phyloP scores from a whole-genome alignment of 1,140 invertebrate genomes.

The Diuraphis noxia region DNA sequence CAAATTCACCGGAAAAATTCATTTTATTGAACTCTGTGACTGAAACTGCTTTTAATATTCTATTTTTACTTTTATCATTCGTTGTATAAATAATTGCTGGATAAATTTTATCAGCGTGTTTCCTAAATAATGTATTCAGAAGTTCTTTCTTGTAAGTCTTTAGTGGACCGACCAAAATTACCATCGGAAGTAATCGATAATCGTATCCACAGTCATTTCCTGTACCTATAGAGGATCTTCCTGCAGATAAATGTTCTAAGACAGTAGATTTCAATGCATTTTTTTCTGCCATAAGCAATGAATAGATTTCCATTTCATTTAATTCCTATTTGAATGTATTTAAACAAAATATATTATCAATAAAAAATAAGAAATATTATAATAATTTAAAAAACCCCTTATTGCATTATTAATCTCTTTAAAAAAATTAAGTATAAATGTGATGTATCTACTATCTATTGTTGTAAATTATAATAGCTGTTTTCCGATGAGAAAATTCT shows the following conservation, averaged over 20 bases:
- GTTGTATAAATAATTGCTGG: slow-evolving; percentile 21
- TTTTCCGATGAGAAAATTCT: not conserved
- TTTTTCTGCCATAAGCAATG: slow-evolving; percentile 27
- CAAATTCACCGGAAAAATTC: not conserved
- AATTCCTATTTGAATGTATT: not conserved
- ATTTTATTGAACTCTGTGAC: not conserved
- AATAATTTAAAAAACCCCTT: too few relatives aligned
- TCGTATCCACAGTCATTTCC: not conserved
- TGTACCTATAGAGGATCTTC: not conserved
- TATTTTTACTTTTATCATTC: not conserved
- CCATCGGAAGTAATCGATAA: not conserved
- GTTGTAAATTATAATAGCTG: too few relatives aligned
- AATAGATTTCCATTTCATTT: not conserved
- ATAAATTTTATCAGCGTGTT: slow-evolving; percentile 13
- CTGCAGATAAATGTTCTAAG: slow-evolving; percentile 19
- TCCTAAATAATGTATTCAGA: not conserved
- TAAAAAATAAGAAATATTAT: too few relatives aligned
- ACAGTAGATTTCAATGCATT: slow-evolving; percentile 10
- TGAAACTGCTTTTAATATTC: slow-evolving; percentile 12
- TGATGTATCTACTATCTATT: not conserved
- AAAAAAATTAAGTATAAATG: not conserved
- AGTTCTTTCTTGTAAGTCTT: slow-evolving; percentile 27
- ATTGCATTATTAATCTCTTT: too few relatives aligned
- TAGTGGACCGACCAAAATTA: slow-evolving; percentile 32
- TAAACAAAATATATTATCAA: not conserved